Conservation (phyloP, 2,888 invertebrate genomes). For the Netelia melanura region DNA sequence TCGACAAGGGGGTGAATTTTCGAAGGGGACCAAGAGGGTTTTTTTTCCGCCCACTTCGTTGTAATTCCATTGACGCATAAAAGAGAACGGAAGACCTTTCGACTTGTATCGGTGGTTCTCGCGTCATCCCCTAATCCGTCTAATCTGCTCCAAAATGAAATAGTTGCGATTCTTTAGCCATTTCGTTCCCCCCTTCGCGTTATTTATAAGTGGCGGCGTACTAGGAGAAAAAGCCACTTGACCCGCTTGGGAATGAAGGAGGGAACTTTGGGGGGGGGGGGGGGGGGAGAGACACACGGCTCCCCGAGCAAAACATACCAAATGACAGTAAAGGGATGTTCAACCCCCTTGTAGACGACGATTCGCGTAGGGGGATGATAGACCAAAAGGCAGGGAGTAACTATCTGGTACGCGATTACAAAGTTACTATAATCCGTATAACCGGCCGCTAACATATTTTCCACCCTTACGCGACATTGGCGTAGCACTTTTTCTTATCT, state of each 20-base stretch:
- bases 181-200: conserved; percentile 54
- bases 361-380: conserved; percentile 66
- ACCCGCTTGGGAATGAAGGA: conserved; percentile 70
- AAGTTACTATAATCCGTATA: conserved; percentile 71
- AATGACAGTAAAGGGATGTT: conserved; percentile 61
- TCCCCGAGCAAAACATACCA: conserved; percentile 51
- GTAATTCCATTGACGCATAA: neutral
- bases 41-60: neutral
- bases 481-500: conserved; percentile 50
- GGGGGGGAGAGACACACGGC: conserved; percentile 41
- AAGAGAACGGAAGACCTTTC: conserved; percentile 15
- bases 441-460: conserved; percentile 73
- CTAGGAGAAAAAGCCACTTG: conserved; percentile 76
- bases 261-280: conserved; percentile 18
- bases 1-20: conserved; percentile 36
- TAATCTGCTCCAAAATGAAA: conserved; percentile 85
- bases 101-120: conserved; percentile 45
- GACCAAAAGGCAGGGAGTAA: conserved; percentile 63
- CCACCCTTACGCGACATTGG: conserved; percentile 63
- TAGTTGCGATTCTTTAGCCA: conserved; percentile 83
- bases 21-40: conserved; percentile 13
- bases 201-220: conserved; percentile 71
- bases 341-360: conserved; percentile 21
- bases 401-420: conserved; percentile 56
- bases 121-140: conserved; percentile 79